These are phyloP conservation scores for Phalacrocorax carbo DNA, from an alignment of 2,113 vertebrate species.

Conservation along the genomic window DNA sequence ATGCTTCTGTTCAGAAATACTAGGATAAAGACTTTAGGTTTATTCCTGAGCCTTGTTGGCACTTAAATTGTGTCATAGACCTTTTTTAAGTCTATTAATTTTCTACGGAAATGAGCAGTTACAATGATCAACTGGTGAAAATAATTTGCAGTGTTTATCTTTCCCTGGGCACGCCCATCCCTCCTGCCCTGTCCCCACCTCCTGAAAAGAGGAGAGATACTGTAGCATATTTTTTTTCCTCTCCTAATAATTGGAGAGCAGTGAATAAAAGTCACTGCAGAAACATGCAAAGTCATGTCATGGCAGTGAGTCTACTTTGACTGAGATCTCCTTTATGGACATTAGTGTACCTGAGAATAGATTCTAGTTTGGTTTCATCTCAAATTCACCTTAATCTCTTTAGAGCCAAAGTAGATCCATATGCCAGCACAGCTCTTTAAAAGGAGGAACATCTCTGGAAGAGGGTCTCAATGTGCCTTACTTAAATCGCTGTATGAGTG, in stretches of 20 bases:
- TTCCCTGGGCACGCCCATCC: not conserved
- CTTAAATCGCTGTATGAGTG: not conserved
- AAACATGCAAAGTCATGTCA: accelerated
- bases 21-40: not conserved
- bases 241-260: not conserved
- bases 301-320: not conserved
- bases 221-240: not conserved
- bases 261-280: not conserved
- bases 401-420: not conserved
- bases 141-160: not conserved
- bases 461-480: not conserved
- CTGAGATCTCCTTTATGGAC: not conserved
- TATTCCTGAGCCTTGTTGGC: not conserved
- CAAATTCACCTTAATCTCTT: not conserved
- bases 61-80: not conserved
- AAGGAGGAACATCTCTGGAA: not conserved
- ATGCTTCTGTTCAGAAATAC: not conserved
- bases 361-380: not conserved
- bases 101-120: not conserved
- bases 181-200: not conserved
- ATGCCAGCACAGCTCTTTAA: not conserved
- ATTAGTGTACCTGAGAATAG: not conserved
- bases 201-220: not conserved
- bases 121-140: not conserved
- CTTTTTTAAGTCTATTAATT: not conserved